Conservation (phyloP, 2,888 invertebrate genomes). For the Cerastis leucographa region DNA sequence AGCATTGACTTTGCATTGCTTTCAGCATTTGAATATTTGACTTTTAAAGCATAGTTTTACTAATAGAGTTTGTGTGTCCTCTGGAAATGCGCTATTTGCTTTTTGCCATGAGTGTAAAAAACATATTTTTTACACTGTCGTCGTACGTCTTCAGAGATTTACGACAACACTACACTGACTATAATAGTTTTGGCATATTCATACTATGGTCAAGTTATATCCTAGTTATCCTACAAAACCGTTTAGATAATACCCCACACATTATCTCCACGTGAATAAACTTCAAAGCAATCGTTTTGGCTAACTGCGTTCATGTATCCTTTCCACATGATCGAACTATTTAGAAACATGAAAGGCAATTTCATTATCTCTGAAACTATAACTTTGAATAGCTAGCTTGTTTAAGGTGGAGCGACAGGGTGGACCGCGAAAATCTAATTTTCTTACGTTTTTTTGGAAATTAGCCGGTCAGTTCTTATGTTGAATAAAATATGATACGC, state of each 20-base stretch:
- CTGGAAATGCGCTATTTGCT: too few relatives aligned
- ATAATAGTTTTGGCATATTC: neutral
- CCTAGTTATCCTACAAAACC: neutral
- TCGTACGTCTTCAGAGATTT: neutral
- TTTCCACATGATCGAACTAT: constrained; percentile 47
- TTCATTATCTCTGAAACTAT: constrained; percentile 26
- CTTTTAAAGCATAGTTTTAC: too few relatives aligned
- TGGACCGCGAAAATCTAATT: too few relatives aligned
- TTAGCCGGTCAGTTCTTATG: too few relatives aligned
- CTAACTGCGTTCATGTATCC: constrained; percentile 31
- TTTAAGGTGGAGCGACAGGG: neutral
- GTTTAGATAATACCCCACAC: constrained; percentile 15
- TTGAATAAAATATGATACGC: too few relatives aligned
- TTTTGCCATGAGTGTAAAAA: too few relatives aligned
- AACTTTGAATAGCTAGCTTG: neutral
- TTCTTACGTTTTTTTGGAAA: too few relatives aligned
- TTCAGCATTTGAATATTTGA: too few relatives aligned
- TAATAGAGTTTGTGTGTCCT: neutral
- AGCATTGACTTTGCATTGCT: too few relatives aligned
- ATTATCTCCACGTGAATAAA: constrained; percentile 20
- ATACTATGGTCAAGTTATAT: neutral
- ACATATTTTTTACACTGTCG: too few relatives aligned
- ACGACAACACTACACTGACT: neutral
- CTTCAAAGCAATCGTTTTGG: constrained; percentile 52
- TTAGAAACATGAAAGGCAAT: constrained; percentile 10